These are phyloP conservation scores for Anolis sagrei DNA, from an alignment of 2,113 vertebrate genomes.

Conservation along the genomic window DNA sequence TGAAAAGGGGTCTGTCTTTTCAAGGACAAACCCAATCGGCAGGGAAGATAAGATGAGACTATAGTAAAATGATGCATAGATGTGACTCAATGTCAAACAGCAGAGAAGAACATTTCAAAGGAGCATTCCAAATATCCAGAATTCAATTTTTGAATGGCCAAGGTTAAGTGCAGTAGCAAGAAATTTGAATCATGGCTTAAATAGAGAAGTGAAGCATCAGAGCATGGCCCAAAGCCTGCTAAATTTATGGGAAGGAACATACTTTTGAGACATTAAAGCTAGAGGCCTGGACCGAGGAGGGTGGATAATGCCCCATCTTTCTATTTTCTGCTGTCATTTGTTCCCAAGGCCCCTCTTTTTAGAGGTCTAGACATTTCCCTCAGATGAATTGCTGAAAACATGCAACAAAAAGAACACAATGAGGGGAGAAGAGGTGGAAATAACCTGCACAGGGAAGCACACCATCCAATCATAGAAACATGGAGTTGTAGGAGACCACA, in stretches of 20 bases:
- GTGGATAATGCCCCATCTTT: neutral
- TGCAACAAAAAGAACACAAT: too few species aligned
- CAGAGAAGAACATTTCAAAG: constrained; percentile 25
- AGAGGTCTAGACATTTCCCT: too few species aligned
- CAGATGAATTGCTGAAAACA: too few species aligned
- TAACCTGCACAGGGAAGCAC: too few species aligned
- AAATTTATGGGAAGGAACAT: neutral
- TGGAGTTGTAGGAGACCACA: too few species aligned
- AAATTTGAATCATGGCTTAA: neutral
- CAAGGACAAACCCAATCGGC: constrained; percentile 27
- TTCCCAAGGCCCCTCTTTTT: neutral
- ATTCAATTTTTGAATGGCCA: neutral
- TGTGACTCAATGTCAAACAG: constrained; percentile 30
- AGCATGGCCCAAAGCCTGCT: neutral
- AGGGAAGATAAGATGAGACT: neutral
- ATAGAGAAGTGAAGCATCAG: neutral
- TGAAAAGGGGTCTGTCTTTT: constrained; percentile 17
- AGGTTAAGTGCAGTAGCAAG: neutral
- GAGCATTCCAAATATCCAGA: neutral
- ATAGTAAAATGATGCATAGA: constrained; percentile 21
- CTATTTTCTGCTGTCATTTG: neutral
- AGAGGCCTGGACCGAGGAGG: neutral
- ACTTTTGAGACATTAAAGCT: neutral
- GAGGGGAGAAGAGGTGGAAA: too few species aligned
- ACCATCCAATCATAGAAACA: too few species aligned